These are phyloP conservation scores for Sebastes jordani DNA, from an alignment of 2,797 vertebrate genomes.

Conservation along the genomic window DNA sequence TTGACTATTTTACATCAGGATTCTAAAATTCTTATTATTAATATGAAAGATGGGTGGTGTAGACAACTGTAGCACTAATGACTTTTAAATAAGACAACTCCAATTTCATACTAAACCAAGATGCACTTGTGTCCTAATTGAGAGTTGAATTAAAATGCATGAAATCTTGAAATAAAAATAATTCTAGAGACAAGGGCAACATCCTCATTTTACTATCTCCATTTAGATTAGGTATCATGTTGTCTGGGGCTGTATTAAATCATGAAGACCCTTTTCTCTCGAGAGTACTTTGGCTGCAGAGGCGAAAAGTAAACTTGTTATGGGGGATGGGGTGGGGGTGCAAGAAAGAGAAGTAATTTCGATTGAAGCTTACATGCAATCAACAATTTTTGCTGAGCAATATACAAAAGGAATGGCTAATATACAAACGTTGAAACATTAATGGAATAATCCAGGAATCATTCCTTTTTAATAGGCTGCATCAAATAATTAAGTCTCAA, in stretches of 20 bases:
- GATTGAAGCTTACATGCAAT: conserved; percentile 65
- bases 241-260: not conserved
- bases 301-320: not conserved
- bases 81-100: not conserved
- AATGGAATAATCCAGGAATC: not conserved
- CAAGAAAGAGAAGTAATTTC: conserved; percentile 30
- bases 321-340: not conserved
- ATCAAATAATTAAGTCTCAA: not conserved
- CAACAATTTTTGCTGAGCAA: conserved; percentile 72
- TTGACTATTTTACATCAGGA: not conserved
- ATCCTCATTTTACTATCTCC: too few species aligned
- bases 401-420: conserved; percentile 71
- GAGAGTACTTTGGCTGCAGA: not conserved
- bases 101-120: not conserved
- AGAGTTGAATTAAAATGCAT: conserved; percentile 13
- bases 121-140: not conserved
- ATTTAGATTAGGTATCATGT: not conserved
- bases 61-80: not conserved
- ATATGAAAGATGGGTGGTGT: not conserved
- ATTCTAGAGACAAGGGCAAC: not conserved
- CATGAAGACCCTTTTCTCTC: not conserved
- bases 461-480: not conserved
- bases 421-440: conserved; percentile 59
- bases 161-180: not conserved
- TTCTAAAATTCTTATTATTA: not conserved